These are phyloP conservation scores for Synanthedon formicaeformis DNA, from an alignment of 2,888 invertebrate genomes.

Conservation along the genomic window DNA sequence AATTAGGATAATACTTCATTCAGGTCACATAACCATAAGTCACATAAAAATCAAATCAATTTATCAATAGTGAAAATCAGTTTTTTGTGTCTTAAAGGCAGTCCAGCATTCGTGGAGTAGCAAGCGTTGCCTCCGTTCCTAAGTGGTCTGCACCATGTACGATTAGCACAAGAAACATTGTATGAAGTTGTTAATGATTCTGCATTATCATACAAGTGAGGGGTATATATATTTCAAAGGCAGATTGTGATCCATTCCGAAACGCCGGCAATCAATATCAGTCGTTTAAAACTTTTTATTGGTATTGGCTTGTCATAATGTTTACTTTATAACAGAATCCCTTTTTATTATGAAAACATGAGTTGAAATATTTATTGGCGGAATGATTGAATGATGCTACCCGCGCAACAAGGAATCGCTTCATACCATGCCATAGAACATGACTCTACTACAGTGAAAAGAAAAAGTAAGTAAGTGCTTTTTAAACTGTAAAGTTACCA, in stretches of 20 bases:
- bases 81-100: no score
- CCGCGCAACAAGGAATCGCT: slow-evolving; percentile 2
- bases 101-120: no score
- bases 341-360: slow-evolving; percentile 49
- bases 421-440: no score
- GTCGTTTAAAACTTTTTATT: slow-evolving; percentile 42
- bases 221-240: background rate
- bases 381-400: slow-evolving; percentile 37
- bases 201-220: background rate
- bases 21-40: no score
- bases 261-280: slow-evolving; percentile 7
- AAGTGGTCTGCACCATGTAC: background rate
- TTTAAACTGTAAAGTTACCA: no score
- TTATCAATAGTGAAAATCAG: no score
- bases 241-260: background rate
- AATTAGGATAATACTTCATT: no score
- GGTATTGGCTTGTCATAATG: slow-evolving; percentile 32
- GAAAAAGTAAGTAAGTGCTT: no score
- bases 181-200: background rate
- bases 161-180: background rate
- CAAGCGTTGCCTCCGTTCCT: no score
- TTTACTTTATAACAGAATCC: slow-evolving; percentile 31
- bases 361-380: slow-evolving; percentile 48
- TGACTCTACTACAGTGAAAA: no score
- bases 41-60: no score